Conservation (phyloP, 2,888 invertebrate genomes). For the Esperia sulphurella region DNA sequence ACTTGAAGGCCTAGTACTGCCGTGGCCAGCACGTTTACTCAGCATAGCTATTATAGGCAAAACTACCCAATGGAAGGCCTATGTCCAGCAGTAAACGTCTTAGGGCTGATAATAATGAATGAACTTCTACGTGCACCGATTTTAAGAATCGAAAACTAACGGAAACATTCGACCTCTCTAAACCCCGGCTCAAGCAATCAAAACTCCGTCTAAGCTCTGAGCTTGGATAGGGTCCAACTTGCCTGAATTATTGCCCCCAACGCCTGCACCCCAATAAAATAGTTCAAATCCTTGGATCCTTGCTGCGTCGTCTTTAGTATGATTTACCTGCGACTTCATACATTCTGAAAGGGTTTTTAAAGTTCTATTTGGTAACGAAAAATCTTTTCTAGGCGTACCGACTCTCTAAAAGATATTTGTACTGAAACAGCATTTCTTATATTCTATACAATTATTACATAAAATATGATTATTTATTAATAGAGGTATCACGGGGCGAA, state of each 20-base stretch:
- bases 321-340: slow-evolving; percentile 32
- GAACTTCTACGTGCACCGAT: too few relatives aligned
- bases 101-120: too few relatives aligned
- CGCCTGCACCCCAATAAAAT: slow-evolving; percentile 36
- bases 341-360: not conserved
- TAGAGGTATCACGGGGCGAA: too few relatives aligned
- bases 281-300: slow-evolving; percentile 31
- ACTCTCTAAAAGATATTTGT: too few relatives aligned
- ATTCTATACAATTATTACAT: too few relatives aligned
- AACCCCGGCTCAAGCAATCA: slow-evolving; percentile 30
- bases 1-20: too few relatives aligned
- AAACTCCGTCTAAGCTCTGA: slow-evolving; percentile 24
- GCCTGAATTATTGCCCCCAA: slow-evolving; percentile 35
- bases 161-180: slow-evolving; percentile 3
- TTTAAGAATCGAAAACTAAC: not conserved
- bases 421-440: too few relatives aligned
- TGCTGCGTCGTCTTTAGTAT: slow-evolving; percentile 14
- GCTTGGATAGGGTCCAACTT: slow-evolving; percentile 44
- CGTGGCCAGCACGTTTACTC: too few relatives aligned
- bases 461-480: too few relatives aligned
- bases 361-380: slow-evolving; percentile 15
- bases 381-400: not conserved
- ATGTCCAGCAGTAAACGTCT: not conserved
- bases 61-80: too few relatives aligned
- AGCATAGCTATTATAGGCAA: too few relatives aligned